phyloP scores from a whole-genome alignment of 2,888 invertebrate genomes.

The Schizaphis graminum region DNA sequence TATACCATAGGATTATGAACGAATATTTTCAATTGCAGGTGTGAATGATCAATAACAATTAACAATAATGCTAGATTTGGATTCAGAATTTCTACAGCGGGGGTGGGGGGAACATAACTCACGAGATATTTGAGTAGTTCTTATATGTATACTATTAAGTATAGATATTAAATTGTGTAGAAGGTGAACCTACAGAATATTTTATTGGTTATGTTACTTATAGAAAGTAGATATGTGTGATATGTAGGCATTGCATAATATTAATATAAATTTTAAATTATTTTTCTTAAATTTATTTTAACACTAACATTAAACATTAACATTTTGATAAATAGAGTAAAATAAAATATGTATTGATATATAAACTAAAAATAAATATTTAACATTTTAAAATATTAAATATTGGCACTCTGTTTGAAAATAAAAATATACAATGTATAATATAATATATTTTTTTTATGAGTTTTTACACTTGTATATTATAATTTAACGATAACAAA shows the following conservation, averaged over 20 bases:
- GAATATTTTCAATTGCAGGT: not conserved
- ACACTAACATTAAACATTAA: not conserved
- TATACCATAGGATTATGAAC: not conserved
- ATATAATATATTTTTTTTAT: not conserved
- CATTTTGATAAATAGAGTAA: not conserved
- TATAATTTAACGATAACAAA: too few relatives aligned
- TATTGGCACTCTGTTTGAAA: not conserved
- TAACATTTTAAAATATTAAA: not conserved
- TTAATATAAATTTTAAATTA: not conserved
- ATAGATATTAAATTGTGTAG: not conserved
- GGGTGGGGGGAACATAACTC: not conserved
- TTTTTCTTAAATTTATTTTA: not conserved
- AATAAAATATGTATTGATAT: not conserved
- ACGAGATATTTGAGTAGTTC: not conserved
- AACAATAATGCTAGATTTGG: not conserved
- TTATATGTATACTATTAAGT: not conserved
- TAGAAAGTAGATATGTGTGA: too few relatives aligned
- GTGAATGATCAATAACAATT: not conserved
- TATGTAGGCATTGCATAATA: not conserved
- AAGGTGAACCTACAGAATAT: too few relatives aligned
- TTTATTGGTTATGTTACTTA: too few relatives aligned
- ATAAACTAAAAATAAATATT: not conserved
- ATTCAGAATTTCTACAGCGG: not conserved
- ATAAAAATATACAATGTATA: not conserved
- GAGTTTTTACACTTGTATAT: too few relatives aligned